Percentiles rank a stretch among this genome's conserved stretches.
Evolutionary conservation across 1,140 invertebrate species (phyloP).

Genomic region (Scaptomyza montana): DNA sequence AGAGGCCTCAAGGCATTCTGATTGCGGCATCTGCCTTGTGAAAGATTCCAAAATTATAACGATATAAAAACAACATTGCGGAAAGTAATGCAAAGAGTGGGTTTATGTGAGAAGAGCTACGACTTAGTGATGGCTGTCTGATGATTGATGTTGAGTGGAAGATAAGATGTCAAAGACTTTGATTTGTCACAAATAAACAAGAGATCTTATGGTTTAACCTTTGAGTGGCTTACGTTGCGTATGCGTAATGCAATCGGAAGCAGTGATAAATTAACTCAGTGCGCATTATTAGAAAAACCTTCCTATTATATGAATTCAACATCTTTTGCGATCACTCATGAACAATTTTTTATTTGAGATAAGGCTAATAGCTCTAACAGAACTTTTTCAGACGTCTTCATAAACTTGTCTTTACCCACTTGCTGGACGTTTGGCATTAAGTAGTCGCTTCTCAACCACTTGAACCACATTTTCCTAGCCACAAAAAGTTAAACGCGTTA

Average conservation of each 20-base stretch:
- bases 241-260: slow-evolving; percentile 10
- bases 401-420: not conserved
- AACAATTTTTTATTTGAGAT: not conserved
- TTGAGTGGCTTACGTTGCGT: slow-evolving; percentile 18
- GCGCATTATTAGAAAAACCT: slow-evolving; percentile 22
- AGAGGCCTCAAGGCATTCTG: slow-evolving; percentile 38
- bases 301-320: too few species aligned
- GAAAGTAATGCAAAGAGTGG: slow-evolving; percentile 23
- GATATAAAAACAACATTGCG: slow-evolving; percentile 53
- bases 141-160: slow-evolving; percentile 9
- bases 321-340: too few species aligned
- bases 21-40: slow-evolving; percentile 47
- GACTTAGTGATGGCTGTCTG: slow-evolving; percentile 27
- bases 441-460: not conserved
- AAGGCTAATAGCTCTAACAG: not conserved
- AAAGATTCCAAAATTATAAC: slow-evolving; percentile 44
- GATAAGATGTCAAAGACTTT: slow-evolving; percentile 25
- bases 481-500: slow-evolving; percentile 24
- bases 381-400: too few species aligned
- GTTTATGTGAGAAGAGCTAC: slow-evolving; percentile 14
- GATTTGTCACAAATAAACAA: slow-evolving; percentile 13
- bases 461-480: slow-evolving; percentile 12
- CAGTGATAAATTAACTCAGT: slow-evolving; percentile 37
- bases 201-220: slow-evolving; percentile 20
- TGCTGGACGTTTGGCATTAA: slow-evolving; percentile 9